A percentile compares a stretch with the other conserved stretches of the same genome.
Evolutionary conservation across 2,888 invertebrate species (phyloP).

Genomic region (Bibio marci): DNA sequence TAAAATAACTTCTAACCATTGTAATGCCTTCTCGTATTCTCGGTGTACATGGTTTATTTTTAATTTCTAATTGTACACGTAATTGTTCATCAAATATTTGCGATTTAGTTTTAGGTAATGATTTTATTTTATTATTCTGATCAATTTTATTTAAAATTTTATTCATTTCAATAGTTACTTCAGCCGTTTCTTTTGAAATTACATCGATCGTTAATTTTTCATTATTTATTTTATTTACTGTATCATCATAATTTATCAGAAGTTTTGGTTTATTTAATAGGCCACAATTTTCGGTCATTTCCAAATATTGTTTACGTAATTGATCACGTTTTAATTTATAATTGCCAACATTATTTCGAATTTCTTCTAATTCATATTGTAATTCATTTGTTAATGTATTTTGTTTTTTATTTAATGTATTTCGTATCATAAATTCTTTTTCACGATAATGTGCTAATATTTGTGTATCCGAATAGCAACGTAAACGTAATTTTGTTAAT

Average conservation of each 20-base stretch:
- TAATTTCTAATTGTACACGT: no score
- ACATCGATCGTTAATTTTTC: no score
- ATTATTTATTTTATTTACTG: conserved; percentile 5
- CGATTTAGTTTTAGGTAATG: no score
- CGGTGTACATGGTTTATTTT: no score
- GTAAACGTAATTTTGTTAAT: conserved; percentile 14
- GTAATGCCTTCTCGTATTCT: no score
- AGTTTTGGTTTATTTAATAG: conserved; percentile 19
- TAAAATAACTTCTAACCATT: no score
- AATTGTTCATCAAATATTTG: no score
- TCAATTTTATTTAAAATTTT: no score
- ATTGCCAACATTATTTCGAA: conserved; percentile 13
- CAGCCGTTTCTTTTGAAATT: no score
- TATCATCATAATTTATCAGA: conserved; percentile 20
- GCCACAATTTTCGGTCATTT: conserved; percentile 18
- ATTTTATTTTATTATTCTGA: no score
- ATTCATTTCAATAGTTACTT: no score
- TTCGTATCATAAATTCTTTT: conserved; percentile 14
- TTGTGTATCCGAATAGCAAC: conserved; percentile 17
- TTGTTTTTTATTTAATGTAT: conserved; percentile 9
- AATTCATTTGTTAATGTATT: conserved; percentile 5
- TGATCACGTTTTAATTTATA: conserved; percentile 15
- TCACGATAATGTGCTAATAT: conserved; percentile 20
- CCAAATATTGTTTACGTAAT: conserved; percentile 13
- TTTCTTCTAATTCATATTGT: neutral